phyloP scores from a whole-genome alignment of 2,888 invertebrate genomes.

The Matsumyia berberina region DNA sequence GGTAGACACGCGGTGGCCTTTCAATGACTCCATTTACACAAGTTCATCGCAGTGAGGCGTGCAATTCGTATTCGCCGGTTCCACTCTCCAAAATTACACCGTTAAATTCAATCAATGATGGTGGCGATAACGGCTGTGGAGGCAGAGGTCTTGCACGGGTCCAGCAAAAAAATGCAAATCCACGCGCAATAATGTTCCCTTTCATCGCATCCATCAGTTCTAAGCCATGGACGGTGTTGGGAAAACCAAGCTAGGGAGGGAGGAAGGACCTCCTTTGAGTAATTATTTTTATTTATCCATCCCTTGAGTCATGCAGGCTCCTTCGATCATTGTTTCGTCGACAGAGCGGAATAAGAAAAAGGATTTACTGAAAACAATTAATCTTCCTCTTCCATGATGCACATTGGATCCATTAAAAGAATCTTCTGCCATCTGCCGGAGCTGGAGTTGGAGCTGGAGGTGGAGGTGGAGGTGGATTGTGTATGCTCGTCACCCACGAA shows the following conservation, averaged over 20 bases:
- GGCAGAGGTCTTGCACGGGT: not conserved
- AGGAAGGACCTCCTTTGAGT: not conserved
- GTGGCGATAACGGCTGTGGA: not conserved
- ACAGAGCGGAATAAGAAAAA: slow-evolving; percentile 8
- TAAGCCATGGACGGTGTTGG: not conserved
- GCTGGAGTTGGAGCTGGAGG: too few relatives aligned
- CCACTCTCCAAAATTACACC: not conserved
- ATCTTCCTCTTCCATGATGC: slow-evolving; percentile 32
- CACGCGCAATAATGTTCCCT: not conserved
- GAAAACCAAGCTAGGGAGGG: too few relatives aligned
- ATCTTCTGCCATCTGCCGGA: slow-evolving; percentile 1
- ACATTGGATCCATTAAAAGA: slow-evolving; percentile 22
- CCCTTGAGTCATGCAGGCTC: not conserved
- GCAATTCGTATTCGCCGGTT: slow-evolving; percentile 10
- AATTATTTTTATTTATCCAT: not conserved
- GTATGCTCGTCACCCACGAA: slow-evolving; percentile 24
- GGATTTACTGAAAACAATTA: slow-evolving; percentile 33
- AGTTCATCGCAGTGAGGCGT: slow-evolving; percentile 43
- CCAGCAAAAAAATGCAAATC: slow-evolving; percentile 1
- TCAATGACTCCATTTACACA: slow-evolving; percentile 53
- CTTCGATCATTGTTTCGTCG: slow-evolving; percentile 36
- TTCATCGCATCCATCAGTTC: not conserved
- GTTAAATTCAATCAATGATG: slow-evolving; percentile 32
- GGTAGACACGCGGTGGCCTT: slow-evolving; percentile 12
- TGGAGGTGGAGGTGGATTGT: not conserved